phyloP scores from a whole-genome alignment of 2,888 invertebrate genomes.

The Didymodactylos carnosus region DNA sequence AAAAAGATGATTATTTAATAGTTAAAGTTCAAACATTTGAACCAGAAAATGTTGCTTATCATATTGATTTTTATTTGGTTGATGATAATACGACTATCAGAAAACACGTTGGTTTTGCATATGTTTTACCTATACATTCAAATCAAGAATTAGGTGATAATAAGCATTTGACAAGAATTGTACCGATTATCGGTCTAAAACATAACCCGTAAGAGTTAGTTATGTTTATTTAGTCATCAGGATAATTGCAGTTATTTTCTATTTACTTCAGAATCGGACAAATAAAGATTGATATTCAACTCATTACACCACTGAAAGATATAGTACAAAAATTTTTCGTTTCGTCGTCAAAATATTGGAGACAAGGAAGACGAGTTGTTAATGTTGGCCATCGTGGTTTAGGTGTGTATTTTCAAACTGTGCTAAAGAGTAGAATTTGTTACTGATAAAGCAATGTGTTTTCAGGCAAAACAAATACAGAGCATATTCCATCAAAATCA shows the following conservation, averaged over 20 bases:
- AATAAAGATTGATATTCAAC: background rate
- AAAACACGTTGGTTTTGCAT: background rate
- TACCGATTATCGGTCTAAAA: background rate
- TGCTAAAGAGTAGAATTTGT: too few relatives aligned
- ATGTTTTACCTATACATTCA: background rate
- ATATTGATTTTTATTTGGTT: background rate
- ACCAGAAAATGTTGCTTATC: background rate
- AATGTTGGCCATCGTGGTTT: background rate
- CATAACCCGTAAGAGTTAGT: background rate
- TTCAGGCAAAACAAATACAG: background rate
- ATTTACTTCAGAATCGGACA: background rate
- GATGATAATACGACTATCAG: background rate
- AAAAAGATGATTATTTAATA: background rate
- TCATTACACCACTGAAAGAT: background rate
- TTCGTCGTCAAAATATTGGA: background rate
- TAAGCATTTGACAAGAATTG: background rate
- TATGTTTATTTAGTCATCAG: background rate
- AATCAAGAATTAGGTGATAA: background rate
- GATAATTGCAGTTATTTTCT: too few relatives aligned
- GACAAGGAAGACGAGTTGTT: background rate
- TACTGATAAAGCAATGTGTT: too few relatives aligned
- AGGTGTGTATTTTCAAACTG: too few relatives aligned
- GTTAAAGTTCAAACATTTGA: background rate
- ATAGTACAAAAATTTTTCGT: background rate
- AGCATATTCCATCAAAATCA: background rate